Evolutionary conservation across 2,113 vertebrate genomes (phyloP), one percentile per base, ranked within the genome.

Genomic region (Salvelinus alpinus): DNA sequence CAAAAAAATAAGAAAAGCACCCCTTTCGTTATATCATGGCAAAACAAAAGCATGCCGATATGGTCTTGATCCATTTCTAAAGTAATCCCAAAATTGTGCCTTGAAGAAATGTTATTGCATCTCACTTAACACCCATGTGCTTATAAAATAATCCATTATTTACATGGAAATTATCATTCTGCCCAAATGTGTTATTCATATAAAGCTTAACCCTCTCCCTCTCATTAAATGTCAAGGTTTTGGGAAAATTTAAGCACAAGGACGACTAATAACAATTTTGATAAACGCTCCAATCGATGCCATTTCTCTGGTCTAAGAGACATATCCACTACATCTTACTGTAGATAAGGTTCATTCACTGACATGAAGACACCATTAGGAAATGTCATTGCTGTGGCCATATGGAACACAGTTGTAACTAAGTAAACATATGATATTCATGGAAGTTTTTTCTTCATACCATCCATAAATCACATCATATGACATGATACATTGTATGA

Each of bases 61-160:
- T 27, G 72, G 71, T 65, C 62, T 25, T 59, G 65, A 76, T 27
- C 34, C 64, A 14, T 75, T 24, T 44, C 78, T 57, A 54, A 16
- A 54, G 51, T 67, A 85, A 83, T 78, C 81, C 66, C 62, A 75
- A 24, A 83, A 73, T 86, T 78, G 91, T 93, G 92, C 92, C 92
- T 93, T 92, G 79, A 74, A 77, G 68, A 77, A 77, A 78, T 8
- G 4, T 54, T 51, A 14, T 59, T 47, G 71, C 73, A 73, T 77
- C 69, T 77, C 72, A 54, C 38, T 44, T 44, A 44, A 44, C 9
- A 11, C 44, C 25, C 73, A 68, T 11, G 6, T 44, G 18, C 20
- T 69, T 9, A 44, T 20, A 69, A n/a, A 44, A 20, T 2, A 25
- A 64, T n/a, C 16, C 1, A 25, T 70, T 8, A 31, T 20, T 68